Base-by-base conservation (phyloP, 2,113 vertebrate species). In the Psammodynastes pulverulentus region DNA sequence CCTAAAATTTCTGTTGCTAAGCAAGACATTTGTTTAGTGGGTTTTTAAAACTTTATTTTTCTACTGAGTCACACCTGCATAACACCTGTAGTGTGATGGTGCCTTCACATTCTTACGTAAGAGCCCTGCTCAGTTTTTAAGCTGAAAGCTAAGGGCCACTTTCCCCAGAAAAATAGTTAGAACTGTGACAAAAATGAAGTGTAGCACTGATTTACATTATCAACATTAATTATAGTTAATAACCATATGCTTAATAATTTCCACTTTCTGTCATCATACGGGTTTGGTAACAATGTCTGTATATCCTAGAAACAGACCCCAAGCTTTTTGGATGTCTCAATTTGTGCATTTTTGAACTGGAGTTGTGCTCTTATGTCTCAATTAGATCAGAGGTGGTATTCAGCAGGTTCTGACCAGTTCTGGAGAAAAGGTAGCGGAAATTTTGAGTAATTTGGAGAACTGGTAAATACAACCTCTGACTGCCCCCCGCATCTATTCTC, bases 331-430 rank as follows among this genome's bases (percentile, higher is more conserved):
- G n/a, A 72, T 39, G 67, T 7, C 67, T 39, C 34, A 79, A 7
- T 2, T 79, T 34, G 2, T 21, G 34, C 67, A 79, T 39, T n/a
- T 72, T 79, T 79, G 67, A 79, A 19, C 17, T 39, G 15, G 6
- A 29, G 43, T 53, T 87, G 95, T 91, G 91, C 89, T 95, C 88
- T 72, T 94, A 91, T 93, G 53, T 90, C 54, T 95, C 49, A 79
- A 48, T 92, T 94, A n/a, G n/a, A n/a, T n/a, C n/a, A n/a, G n/a
- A n/a, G n/a, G n/a, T n/a, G n/a, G n/a, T n/a, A n/a, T n/a, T n/a
- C n/a, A n/a, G n/a, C n/a, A n/a, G n/a, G n/a, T n/a, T n/a, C n/a
- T n/a, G n/a, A n/a, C n/a, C n/a, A n/a, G n/a, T n/a, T n/a, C n/a
- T n/a, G n/a, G n/a, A n/a, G n/a, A n/a, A n/a, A n/a, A n/a, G n/a